Base-by-base conservation (phyloP, 2,888 invertebrate genomes). In the Apoda limacodes region DNA sequence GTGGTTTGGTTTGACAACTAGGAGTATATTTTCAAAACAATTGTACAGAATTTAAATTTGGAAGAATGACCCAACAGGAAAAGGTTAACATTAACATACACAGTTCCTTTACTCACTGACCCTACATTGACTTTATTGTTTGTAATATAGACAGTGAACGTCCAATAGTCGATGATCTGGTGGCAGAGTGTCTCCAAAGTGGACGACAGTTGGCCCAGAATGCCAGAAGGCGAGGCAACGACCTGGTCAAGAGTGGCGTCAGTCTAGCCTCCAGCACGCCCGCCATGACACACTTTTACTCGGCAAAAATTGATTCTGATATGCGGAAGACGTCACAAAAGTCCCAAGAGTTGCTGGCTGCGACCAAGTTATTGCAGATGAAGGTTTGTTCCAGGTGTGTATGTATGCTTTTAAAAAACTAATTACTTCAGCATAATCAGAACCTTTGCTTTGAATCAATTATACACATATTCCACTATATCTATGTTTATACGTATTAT, bases 141-240 rank as follows among this genome's bases (percentile, higher is more conserved):
- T n/a, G n/a, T n/a, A n/a, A n/a, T n/a, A n/a, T 60, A 68, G 53
- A 72, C 82, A 55, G 82, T 69, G 51, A 83, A 71, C 64, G 63
- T 78, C 52, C 76, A 48, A 50, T 85, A 63, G 50, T 82, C 63
- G 43, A 82, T 75, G 50, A 84, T 62, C 52, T 90, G 82, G 86
- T 74, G 5, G 47, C 58, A 4, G 78, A 80, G 34, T 70, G 71
- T 22, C 46, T 69, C 4, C 57, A 59, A 35, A 57, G 62, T 10
- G 78, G 75, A 0, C 61, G 70, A 3, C 74, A 78, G 29, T 47
- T 78, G 2, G 52, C 68, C 25, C 52, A 58, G 27, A 64, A 66
- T 1, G 59, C 71, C 1, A 55, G 35, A n/a, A 49, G 55, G 25
- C 58, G 71, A 5, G 70, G 60, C 3, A 65, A 64, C 41, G 58